These are phyloP conservation scores for Hirundo rustica DNA, from an alignment of 2,797 vertebrate genomes.

Conservation along the genomic window DNA sequence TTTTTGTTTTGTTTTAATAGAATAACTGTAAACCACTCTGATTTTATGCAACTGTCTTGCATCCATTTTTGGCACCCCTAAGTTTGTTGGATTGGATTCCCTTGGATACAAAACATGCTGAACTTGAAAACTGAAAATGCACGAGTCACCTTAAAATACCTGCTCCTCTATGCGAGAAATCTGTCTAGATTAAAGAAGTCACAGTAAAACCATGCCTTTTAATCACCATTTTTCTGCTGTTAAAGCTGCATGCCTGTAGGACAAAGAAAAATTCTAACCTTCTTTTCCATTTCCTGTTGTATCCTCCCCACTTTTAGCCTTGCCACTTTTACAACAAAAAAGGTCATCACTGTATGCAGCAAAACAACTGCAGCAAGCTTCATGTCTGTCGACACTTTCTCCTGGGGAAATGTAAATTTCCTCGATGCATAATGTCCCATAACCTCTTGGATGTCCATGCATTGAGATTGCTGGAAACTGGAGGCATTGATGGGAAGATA, in stretches of 20 bases:
- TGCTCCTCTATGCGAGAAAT: not conserved
- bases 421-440: slow-evolving; percentile 79
- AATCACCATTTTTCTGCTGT: not conserved
- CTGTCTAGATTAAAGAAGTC: not conserved
- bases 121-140: not conserved
- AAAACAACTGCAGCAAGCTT: slow-evolving; percentile 80
- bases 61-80: not conserved
- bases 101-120: not conserved
- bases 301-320: slow-evolving; percentile 68
- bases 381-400: slow-evolving; percentile 87
- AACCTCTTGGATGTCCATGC: slow-evolving; percentile 49
- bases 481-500: slow-evolving; percentile 71
- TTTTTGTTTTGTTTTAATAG: not conserved
- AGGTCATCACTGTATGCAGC: slow-evolving; percentile 72
- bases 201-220: not conserved
- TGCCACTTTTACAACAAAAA: slow-evolving; percentile 87
- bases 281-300: not conserved
- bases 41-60: not conserved
- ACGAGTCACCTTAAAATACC: not conserved
- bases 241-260: not conserved
- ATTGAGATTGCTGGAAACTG: slow-evolving; percentile 62
- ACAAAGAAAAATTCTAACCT: not conserved
- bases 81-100: not conserved
- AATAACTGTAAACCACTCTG: not conserved
- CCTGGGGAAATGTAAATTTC: slow-evolving; percentile 79